These are phyloP conservation scores for Caranx melampygus DNA, from an alignment of 2,113 vertebrate species.

Conservation along the genomic window DNA sequence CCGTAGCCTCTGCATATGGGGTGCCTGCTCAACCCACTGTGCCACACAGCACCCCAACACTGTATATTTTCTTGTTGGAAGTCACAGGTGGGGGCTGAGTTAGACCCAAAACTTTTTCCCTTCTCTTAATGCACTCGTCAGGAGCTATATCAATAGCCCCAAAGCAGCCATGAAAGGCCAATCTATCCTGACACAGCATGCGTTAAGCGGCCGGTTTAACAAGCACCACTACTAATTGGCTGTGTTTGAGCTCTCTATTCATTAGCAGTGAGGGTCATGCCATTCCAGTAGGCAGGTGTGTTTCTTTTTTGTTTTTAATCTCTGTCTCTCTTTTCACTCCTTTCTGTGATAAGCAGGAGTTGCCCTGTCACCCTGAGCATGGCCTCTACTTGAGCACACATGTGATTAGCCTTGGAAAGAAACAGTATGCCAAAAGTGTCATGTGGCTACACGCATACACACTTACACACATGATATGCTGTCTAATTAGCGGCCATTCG, in stretches of 20 bases:
- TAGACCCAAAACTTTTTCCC: slow-evolving; percentile 9
- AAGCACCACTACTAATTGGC: slow-evolving; percentile 68
- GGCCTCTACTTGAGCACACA: slow-evolving; percentile 33
- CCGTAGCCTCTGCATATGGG: too few relatives aligned
- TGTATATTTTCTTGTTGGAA: slow-evolving; percentile 17
- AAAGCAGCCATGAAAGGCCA: slow-evolving; percentile 63
- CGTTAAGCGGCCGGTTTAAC: slow-evolving; percentile 64
- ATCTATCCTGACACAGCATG: slow-evolving; percentile 65
- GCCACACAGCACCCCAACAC: too few relatives aligned
- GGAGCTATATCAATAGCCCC: slow-evolving; percentile 66
- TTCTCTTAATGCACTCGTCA: slow-evolving; percentile 57
- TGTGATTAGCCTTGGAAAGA: slow-evolving; percentile 35
- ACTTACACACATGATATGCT: neutral
- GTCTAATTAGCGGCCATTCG: slow-evolving; percentile 28
- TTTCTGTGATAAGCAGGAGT: slow-evolving; percentile 16
- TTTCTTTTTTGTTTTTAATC: slow-evolving; percentile 20
- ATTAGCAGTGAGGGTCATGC: slow-evolving; percentile 54
- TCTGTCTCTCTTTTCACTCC: slow-evolving; percentile 2
- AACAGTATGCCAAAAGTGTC: neutral
- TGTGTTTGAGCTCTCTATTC: slow-evolving; percentile 65
- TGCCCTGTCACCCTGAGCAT: neutral
- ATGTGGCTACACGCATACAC: neutral
- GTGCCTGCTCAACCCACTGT: too few relatives aligned
- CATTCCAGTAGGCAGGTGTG: slow-evolving; percentile 46
- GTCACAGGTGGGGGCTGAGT: slow-evolving; percentile 10